phyloP scores from a whole-genome alignment of 2,113 vertebrate genomes.

The Sceloporus undulatus region DNA sequence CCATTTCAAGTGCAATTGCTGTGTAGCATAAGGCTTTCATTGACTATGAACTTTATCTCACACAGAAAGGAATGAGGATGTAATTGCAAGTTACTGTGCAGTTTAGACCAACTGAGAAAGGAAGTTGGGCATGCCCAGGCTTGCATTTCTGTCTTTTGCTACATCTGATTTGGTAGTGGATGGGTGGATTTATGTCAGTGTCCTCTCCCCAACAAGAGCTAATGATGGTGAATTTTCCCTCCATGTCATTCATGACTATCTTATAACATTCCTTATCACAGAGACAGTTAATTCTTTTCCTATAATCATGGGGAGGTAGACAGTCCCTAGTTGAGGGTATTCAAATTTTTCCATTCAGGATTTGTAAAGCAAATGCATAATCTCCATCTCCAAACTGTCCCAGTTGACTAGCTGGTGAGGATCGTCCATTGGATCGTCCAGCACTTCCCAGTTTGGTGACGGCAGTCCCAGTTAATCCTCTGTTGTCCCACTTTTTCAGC shows the following conservation, averaged over 20 bases:
- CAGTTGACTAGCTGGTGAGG: too few relatives aligned
- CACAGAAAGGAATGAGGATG: conserved; percentile 70
- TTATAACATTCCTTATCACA: background rate
- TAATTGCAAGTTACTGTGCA: conserved; percentile 35
- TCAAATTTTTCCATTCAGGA: background rate
- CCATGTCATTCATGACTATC: background rate
- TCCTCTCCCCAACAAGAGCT: background rate
- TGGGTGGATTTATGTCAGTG: too few relatives aligned
- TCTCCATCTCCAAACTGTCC: too few relatives aligned
- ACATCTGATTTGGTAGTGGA: background rate
- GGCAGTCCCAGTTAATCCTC: too few relatives aligned
- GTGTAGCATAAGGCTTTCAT: conserved; percentile 48
- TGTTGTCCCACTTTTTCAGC: too few relatives aligned
- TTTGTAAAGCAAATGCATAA: background rate
- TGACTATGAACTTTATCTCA: conserved; percentile 66
- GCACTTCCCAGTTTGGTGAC: too few relatives aligned
- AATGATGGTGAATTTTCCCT: conserved; percentile 58
- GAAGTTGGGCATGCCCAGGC: conserved; percentile 64
- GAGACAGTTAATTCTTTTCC: background rate
- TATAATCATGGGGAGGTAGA: background rate
- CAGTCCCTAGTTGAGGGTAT: background rate
- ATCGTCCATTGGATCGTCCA: too few relatives aligned
- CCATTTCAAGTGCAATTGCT: conserved; percentile 49
- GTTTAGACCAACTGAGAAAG: conserved; percentile 30
- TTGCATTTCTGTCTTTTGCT: conserved; percentile 55